Evolutionary conservation across 1,140 invertebrate genomes (phyloP), one percentile per base, ranked within the genome.

Genomic region (Sycobia sp.): DNA sequence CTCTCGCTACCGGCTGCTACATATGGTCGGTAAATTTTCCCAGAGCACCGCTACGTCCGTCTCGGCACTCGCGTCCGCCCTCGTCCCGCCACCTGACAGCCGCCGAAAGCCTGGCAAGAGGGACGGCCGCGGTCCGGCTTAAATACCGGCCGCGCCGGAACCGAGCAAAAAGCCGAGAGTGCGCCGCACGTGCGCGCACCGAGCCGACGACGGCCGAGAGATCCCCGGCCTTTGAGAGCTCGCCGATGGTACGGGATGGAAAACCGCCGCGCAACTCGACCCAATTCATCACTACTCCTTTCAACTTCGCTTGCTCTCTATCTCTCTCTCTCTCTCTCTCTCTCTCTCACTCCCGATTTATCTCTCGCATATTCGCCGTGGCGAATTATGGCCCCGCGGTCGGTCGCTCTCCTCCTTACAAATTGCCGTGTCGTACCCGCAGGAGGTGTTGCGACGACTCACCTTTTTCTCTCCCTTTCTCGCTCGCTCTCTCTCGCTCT

Each of bases 341-440:
- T 23, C 11, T 44, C 14, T 8, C 18, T 32, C 34, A 5, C 18
- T 7, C 16, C 29, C 27, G 32, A 23, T n/a, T n/a, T n/a, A n/a
- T n/a, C 49, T 51, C 27, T 13, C 27, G 14, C 36, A 32, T 50
- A 49, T 41, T n/a, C 49, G 39, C 38, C 27, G 25, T 53, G 47
- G 58, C 57, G 58, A 61, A 51, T 61, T 61, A 61, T 61, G 29
- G 55, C 14, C 58, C 32, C 32, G 22, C 32, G 23, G 56, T 51
- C 36, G 27, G 32, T 44, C n/a, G 16, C 1, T n/a, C n/a, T n/a
- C 25, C 22, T 22, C 9, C 60, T 50, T 69, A 70, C 65, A 73
- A 73, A 73, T 73, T 70, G 64, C 66, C 22, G 41, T 49, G 22
- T 59, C 62, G 47, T 62, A n/a, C 51, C 51, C 46, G 29, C 50